phyloP scores from a whole-genome alignment of 2,888 invertebrate species.

The Napeogenes inachia region DNA sequence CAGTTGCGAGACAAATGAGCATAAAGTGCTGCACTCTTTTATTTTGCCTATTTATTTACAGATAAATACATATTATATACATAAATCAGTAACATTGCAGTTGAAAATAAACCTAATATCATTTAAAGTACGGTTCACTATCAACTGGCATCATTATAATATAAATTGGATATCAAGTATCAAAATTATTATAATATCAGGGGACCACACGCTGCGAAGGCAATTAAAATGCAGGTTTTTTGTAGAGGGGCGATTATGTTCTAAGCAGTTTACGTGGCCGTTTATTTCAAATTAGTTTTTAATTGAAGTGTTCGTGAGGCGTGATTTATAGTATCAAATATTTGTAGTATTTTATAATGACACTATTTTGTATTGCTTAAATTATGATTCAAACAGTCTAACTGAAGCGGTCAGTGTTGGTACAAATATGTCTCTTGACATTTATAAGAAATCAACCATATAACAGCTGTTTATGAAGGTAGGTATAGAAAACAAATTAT shows the following conservation, averaged over 20 bases:
- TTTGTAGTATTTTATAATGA: conserved; percentile 21
- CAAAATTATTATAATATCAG: conserved; percentile 47
- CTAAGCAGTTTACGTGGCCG: conserved; percentile 40
- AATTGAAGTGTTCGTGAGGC: conserved; percentile 32
- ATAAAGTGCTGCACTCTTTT: too few species aligned
- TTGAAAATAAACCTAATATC: too few species aligned
- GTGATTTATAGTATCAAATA: conserved; percentile 27
- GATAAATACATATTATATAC: too few species aligned
- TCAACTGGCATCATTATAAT: conserved; percentile 43
- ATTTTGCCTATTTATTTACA: too few species aligned
- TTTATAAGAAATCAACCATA: background rate
- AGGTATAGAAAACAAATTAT: too few species aligned
- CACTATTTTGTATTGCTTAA: conserved; percentile 10
- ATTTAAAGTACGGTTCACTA: conserved; percentile 16
- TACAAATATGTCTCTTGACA: too few species aligned
- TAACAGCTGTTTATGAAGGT: too few species aligned
- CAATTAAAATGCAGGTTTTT: conserved; percentile 55
- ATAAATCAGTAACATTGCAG: too few species aligned
- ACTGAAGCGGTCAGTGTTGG: too few species aligned
- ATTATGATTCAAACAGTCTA: too few species aligned
- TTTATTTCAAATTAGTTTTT: conserved; percentile 49
- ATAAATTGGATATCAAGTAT: conserved; percentile 41
- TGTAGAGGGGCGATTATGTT: conserved; percentile 40
- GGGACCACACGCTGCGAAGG: conserved; percentile 52
- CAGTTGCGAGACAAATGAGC: too few species aligned